These are phyloP conservation scores for Tinamus guttatus DNA, from an alignment of 2,113 vertebrate genomes.

Conservation along the genomic window DNA sequence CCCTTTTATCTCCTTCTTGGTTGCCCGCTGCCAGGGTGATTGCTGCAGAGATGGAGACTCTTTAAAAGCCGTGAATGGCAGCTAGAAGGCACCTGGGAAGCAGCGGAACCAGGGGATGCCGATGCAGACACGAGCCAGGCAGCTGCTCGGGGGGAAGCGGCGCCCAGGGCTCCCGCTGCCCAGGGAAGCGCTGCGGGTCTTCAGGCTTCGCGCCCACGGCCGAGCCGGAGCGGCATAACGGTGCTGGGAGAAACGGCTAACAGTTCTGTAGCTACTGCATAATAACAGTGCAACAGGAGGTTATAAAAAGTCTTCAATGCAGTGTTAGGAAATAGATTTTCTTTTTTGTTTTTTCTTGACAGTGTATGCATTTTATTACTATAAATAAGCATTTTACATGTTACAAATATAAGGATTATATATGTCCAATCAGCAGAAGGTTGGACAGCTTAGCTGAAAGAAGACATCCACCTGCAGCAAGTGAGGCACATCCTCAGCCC, in stretches of 20 bases:
- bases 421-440: fast-evolving
- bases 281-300: not conserved
- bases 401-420: not conserved
- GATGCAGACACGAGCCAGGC: not conserved
- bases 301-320: not conserved
- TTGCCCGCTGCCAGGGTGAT: not conserved
- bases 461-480: not conserved
- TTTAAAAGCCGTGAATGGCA: not conserved
- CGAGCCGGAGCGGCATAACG: not conserved
- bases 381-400: not conserved
- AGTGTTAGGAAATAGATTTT: not conserved
- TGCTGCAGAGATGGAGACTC: not conserved
- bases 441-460: not conserved
- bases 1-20: not conserved
- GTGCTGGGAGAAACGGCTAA: not conserved
- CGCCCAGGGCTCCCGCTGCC: not conserved
- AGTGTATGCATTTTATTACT: too few species aligned
- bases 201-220: not conserved
- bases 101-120: not conserved
- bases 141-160: not conserved
- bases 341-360: too few species aligned
- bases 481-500: not conserved
- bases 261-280: not conserved
- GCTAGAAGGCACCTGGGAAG: not conserved
- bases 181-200: not conserved